Evolutionary conservation across 2,797 vertebrate genomes (phyloP).

Genomic region (Fringilla coelebs): DNA sequence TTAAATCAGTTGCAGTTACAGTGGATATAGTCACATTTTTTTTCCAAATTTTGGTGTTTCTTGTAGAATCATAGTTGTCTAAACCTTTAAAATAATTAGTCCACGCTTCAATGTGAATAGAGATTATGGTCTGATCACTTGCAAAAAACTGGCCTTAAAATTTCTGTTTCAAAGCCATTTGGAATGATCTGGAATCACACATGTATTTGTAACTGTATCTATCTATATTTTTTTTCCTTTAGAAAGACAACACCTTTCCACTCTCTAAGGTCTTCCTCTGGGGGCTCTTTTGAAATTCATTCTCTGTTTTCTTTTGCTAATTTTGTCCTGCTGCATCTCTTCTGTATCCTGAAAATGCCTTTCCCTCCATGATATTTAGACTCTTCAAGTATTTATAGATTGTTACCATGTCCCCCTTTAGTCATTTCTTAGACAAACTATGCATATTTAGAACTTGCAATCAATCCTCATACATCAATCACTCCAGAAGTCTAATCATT

Average conservation of each 20-base stretch:
- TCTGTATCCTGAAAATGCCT: conserved; percentile 37
- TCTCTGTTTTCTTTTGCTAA: not conserved
- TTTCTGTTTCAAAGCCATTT: not conserved
- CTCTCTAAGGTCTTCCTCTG: not conserved
- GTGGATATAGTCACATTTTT: not conserved
- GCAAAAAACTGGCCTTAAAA: not conserved
- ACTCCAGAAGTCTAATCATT: conserved; percentile 51
- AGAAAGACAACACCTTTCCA: not conserved
- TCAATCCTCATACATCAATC: conserved; percentile 61
- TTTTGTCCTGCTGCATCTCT: not conserved
- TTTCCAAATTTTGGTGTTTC: not conserved
- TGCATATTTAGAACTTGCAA: conserved; percentile 64
- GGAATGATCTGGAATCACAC: not conserved
- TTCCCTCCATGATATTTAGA: conserved; percentile 40
- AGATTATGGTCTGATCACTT: not conserved
- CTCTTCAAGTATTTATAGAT: conserved; percentile 62
- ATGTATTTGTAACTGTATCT: not conserved
- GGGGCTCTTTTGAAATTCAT: not conserved
- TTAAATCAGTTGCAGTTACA: not conserved
- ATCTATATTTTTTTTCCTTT: not conserved
- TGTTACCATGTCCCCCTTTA: conserved; percentile 47
- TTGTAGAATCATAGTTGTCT: not conserved
- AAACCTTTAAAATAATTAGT: not conserved
- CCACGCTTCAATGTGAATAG: not conserved
- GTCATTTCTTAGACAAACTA: conserved; percentile 59